phyloP scores from a whole-genome alignment of 2,888 invertebrate species.

The Agelastica alni region DNA sequence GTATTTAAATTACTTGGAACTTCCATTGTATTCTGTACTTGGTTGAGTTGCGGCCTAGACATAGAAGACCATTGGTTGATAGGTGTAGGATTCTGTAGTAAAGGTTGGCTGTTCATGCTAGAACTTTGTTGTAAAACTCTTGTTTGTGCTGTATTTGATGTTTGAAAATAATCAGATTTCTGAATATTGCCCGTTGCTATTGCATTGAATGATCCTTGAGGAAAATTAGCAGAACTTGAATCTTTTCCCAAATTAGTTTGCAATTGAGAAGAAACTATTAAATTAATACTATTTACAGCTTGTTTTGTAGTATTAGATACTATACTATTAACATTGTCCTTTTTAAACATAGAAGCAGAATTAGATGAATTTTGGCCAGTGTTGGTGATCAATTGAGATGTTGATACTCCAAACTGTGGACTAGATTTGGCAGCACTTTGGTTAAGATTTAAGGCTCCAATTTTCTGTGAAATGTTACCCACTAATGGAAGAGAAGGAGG shows the following conservation, averaged over 20 bases:
- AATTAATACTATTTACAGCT: constrained; percentile 3
- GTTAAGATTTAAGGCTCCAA: constrained; percentile 41
- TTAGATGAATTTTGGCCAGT: constrained; percentile 14
- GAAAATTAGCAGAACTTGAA: constrained; percentile 1
- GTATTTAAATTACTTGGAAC: background rate
- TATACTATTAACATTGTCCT: constrained; percentile 17
- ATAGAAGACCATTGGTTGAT: background rate
- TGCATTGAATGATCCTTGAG: constrained; percentile 4
- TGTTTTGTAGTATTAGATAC: constrained; percentile 8
- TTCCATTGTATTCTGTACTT: constrained; percentile 2
- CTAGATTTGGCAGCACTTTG: constrained; percentile 30
- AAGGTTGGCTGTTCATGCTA: background rate
- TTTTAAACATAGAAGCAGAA: background rate
- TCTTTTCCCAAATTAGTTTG: constrained; percentile 3
- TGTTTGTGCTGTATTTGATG: background rate
- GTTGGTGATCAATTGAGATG: constrained; percentile 43
- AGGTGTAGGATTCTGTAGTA: background rate
- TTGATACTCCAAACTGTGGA: constrained; percentile 45
- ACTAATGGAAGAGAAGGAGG: constrained; percentile 40
- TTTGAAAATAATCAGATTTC: background rate
- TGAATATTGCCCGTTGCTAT: background rate
- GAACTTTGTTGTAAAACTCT: background rate
- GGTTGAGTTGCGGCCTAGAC: background rate
- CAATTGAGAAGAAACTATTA: background rate
- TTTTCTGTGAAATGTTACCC: constrained; percentile 39